phyloP scores from a whole-genome alignment of 2,888 invertebrate genomes.

The Heterodera filipjevi region DNA sequence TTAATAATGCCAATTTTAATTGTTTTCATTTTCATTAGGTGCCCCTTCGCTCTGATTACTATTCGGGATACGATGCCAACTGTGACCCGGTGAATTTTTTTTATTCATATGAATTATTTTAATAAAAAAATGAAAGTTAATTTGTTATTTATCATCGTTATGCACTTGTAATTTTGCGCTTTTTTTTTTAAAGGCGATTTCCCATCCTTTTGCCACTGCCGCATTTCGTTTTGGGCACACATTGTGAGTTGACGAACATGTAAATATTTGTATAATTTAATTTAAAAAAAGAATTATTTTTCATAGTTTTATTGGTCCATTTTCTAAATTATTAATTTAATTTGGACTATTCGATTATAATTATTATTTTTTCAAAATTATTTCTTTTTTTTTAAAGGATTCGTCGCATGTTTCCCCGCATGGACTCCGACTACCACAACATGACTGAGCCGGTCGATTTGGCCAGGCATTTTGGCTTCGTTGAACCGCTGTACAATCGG shows the following conservation, averaged over 20 bases:
- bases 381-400: constrained; percentile 13
- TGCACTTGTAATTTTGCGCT: neutral
- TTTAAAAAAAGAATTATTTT: too few species aligned
- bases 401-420: constrained; percentile 46
- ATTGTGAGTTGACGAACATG: constrained; percentile 24
- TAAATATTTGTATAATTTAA: constrained; percentile 7
- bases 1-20: too few species aligned
- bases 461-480: constrained; percentile 60
- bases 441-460: constrained; percentile 60
- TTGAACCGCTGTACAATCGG: constrained; percentile 59
- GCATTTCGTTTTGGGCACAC: constrained; percentile 81
- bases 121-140: too few species aligned
- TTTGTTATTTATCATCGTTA: too few species aligned
- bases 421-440: constrained; percentile 48
- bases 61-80: constrained; percentile 63
- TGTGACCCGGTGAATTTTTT: constrained; percentile 72
- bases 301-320: too few species aligned
- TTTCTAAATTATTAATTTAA: too few species aligned
- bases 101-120: too few species aligned
- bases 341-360: too few species aligned
- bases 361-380: neutral
- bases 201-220: constrained; percentile 77
- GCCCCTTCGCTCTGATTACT: constrained; percentile 71
- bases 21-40: constrained; percentile 62
- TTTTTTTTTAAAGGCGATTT: constrained; percentile 70